These are phyloP conservation scores for Ooceraea biroi DNA, from an alignment of 1,140 invertebrate genomes.

Conservation along the genomic window DNA sequence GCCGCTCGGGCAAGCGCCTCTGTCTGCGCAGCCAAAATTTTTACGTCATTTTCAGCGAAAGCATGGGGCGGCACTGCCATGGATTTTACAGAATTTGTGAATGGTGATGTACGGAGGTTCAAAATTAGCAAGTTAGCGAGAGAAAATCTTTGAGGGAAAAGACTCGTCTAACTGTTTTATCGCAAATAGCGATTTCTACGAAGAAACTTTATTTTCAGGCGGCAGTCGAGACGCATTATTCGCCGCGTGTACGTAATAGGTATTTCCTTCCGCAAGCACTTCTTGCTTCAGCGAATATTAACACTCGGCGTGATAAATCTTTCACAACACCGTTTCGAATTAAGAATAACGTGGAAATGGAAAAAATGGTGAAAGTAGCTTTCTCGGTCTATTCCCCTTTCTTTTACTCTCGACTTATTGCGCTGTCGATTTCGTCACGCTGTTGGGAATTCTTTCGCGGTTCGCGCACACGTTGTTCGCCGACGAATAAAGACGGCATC, in stretches of 20 bases:
- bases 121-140: background rate
- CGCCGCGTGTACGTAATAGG: too few species aligned
- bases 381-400: background rate
- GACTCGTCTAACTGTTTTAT: background rate
- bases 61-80: slow-evolving; percentile 9
- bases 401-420: background rate
- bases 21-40: background rate
- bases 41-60: slow-evolving; percentile 52
- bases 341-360: background rate
- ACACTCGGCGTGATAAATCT: background rate
- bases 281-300: background rate
- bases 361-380: slow-evolving; percentile 21
- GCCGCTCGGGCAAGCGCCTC: background rate
- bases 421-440: background rate
- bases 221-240: too few species aligned
- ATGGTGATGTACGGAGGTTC: slow-evolving; percentile 46
- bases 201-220: background rate
- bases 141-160: background rate
- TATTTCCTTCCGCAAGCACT: background rate
- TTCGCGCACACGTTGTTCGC: background rate
- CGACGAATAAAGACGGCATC: slow-evolving; percentile 37
- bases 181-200: background rate
- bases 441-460: slow-evolving; percentile 16
- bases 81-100: background rate
- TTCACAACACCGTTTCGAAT: background rate